Conservation (phyloP, 2,888 invertebrate species). For the Liodrosophila aerea region DNA sequence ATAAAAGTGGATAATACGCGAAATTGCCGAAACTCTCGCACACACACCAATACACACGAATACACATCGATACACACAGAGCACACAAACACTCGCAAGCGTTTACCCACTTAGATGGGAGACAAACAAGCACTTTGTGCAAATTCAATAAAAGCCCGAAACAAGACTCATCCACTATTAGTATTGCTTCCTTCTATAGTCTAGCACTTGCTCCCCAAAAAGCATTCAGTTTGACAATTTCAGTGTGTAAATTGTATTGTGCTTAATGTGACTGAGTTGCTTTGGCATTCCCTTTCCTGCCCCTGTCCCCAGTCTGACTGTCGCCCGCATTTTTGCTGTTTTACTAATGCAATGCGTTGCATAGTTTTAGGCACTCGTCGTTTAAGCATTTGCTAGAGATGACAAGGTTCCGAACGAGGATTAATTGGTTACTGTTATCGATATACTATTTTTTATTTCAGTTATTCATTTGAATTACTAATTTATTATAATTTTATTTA, state of each 20-base stretch:
- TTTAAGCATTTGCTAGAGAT: not conserved
- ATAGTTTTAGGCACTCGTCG: conserved; percentile 21
- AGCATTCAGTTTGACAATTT: conserved; percentile 32
- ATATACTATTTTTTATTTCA: too few species aligned
- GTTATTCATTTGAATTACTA: too few species aligned
- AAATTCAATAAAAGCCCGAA: conserved; percentile 54
- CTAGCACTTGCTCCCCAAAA: conserved; percentile 6
- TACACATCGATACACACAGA: conserved; percentile 2
- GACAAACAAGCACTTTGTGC: conserved; percentile 53
- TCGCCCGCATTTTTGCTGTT: conserved; percentile 35
- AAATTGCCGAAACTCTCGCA: conserved; percentile 17
- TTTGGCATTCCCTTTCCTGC: not conserved
- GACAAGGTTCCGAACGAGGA: too few species aligned
- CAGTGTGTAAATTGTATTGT: conserved; percentile 30
- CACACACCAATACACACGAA: not conserved
- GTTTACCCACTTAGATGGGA: conserved; percentile 42
- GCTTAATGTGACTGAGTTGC: conserved; percentile 30
- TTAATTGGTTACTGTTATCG: too few species aligned
- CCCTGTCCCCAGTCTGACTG: not conserved
- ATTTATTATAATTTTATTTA: too few species aligned
- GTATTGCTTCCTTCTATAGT: conserved; percentile 8
- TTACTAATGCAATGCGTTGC: conserved; percentile 35
- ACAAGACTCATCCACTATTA: conserved; percentile 20
- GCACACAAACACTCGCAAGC: conserved; percentile 7
- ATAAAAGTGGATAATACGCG: conserved; percentile 22